phyloP scores from a whole-genome alignment of 2,888 invertebrate species.

The Acronicta leporina region DNA sequence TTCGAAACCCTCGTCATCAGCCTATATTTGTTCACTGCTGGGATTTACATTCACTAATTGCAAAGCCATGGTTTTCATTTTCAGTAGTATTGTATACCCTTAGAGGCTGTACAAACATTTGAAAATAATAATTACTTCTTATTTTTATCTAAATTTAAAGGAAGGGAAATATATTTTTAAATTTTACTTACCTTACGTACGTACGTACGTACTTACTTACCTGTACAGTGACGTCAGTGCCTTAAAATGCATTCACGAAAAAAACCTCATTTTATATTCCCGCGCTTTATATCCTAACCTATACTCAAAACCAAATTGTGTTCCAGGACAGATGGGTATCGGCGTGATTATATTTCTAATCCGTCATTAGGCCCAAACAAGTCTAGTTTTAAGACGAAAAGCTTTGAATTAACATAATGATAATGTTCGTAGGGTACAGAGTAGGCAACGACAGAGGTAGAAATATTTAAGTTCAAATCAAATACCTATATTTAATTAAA shows the following conservation, averaged over 20 bases:
- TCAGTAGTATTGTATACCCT: too few relatives aligned
- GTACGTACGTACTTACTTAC: too few relatives aligned
- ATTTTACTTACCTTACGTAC: not conserved
- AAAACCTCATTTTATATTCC: constrained; percentile 55
- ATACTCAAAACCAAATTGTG: constrained; percentile 68
- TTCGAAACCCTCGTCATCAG: too few relatives aligned
- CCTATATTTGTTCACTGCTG: too few relatives aligned
- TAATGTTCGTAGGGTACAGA: constrained; percentile 60
- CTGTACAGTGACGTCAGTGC: constrained; percentile 38
- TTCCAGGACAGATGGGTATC: constrained; percentile 80
- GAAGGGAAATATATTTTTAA: too few relatives aligned
- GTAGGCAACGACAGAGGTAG: constrained; percentile 39
- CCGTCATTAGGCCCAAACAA: constrained; percentile 68
- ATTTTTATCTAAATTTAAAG: not conserved
- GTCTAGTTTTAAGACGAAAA: constrained; percentile 72
- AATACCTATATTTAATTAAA: too few relatives aligned
- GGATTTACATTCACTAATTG: too few relatives aligned
- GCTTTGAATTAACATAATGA: constrained; percentile 81
- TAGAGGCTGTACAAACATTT: too few relatives aligned
- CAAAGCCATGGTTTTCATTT: too few relatives aligned
- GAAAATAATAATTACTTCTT: too few relatives aligned
- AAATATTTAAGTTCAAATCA: not conserved
- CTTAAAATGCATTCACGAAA: constrained; percentile 38
- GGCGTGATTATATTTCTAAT: constrained; percentile 73
- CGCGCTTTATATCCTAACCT: constrained; percentile 59